Percentiles rank a stretch among this genome's conserved stretches.
phyloP scores from a whole-genome alignment of 2,888 invertebrate genomes.

The Anorthoa munda region DNA sequence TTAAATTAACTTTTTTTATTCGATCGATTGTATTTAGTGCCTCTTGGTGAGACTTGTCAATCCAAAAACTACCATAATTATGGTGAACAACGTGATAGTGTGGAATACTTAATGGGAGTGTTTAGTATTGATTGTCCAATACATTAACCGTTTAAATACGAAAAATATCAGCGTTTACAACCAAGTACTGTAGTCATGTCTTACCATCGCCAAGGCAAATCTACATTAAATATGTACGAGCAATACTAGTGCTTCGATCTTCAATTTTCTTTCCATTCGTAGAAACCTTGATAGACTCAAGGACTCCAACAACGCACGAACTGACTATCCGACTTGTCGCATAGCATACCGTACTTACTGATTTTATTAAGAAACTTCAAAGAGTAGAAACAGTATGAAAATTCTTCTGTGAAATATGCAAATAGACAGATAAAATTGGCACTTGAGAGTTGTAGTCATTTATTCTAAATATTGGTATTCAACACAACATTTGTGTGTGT shows the following conservation, averaged over 20 bases:
- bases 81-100: not conserved
- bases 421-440: not conserved
- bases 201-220: conserved; percentile 1
- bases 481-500: too few species aligned
- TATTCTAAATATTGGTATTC: too few species aligned
- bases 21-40: not conserved
- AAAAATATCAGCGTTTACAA: not conserved
- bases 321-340: conserved; percentile 17
- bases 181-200: not conserved
- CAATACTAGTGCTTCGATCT: conserved; percentile 10
- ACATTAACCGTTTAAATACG: not conserved
- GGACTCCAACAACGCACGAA: conserved; percentile 40
- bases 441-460: not conserved
- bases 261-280: conserved; percentile 41
- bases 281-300: conserved; percentile 50
- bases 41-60: not conserved
- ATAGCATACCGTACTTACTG: not conserved
- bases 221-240: conserved; percentile 38
- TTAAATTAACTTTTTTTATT: too few species aligned
- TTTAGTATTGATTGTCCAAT: not conserved
- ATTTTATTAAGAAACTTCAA: conserved; percentile 15
- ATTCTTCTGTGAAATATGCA: not conserved
- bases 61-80: not conserved
- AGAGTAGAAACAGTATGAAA: conserved; percentile 2
- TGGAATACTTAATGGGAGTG: not conserved